These are phyloP conservation scores for Neelides folsomi DNA, from an alignment of 2,888 invertebrate species.

Conservation along the genomic window DNA sequence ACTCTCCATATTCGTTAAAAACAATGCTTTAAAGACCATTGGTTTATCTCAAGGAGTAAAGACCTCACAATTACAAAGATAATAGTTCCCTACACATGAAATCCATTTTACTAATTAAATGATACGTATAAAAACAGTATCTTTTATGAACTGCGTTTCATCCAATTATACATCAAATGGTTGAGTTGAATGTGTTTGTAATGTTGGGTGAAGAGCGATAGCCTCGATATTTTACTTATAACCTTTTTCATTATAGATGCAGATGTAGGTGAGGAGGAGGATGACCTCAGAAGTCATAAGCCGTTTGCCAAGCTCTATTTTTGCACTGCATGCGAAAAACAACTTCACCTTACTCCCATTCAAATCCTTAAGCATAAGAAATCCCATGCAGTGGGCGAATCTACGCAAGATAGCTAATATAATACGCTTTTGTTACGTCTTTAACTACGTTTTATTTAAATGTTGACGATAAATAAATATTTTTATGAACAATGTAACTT, in stretches of 20 bases:
- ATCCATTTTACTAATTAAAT: too few relatives aligned
- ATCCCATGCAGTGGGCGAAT: constrained; percentile 35
- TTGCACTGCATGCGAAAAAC: constrained; percentile 58
- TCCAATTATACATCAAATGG: constrained; percentile 1
- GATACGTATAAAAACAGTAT: too few relatives aligned
- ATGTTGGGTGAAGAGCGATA: constrained; percentile 1
- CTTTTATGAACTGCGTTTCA: neutral
- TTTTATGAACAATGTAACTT: too few relatives aligned
- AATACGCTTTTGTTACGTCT: too few relatives aligned
- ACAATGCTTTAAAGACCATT: too few relatives aligned
- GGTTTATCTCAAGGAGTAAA: too few relatives aligned
- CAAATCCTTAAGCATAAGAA: constrained; percentile 77
- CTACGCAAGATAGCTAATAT: too few relatives aligned
- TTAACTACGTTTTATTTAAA: too few relatives aligned
- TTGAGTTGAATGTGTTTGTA: neutral
- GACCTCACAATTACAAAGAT: too few relatives aligned
- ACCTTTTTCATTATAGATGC: constrained; percentile 14
- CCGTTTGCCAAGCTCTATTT: constrained; percentile 52
- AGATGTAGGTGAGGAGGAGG: constrained; percentile 35
- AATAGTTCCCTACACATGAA: too few relatives aligned
- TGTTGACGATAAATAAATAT: too few relatives aligned
- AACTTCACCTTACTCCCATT: constrained; percentile 57
- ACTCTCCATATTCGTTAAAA: constrained; percentile 1
- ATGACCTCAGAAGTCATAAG: constrained; percentile 26
- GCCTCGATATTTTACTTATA: neutral